These are phyloP conservation scores for Penaeus indicus DNA, from an alignment of 1,140 invertebrate species.

Conservation along the genomic window DNA sequence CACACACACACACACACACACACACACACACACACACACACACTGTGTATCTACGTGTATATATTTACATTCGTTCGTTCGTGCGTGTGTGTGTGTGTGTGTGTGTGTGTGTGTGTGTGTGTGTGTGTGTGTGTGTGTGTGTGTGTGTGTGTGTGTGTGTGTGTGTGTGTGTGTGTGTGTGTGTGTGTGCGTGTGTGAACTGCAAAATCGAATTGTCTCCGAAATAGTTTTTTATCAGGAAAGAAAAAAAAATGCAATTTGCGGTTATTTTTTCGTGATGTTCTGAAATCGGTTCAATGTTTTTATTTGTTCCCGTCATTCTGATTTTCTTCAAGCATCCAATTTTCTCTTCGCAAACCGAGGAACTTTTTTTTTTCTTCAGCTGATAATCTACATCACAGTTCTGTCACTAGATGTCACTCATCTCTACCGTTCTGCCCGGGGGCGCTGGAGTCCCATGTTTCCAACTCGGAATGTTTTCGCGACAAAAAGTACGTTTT, in stretches of 20 bases:
- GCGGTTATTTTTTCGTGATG: no score
- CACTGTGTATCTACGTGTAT: not conserved
- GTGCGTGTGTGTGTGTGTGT: constrained; percentile 16
- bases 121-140: not conserved
- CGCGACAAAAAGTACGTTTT: no score
- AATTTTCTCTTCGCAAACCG: no score
- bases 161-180: constrained; percentile 24
- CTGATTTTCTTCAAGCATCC: no score
- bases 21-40: not conserved
- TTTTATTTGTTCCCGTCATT: no score
- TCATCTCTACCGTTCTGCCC: no score
- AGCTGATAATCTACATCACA: no score
- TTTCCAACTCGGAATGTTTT: no score
- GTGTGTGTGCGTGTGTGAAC: not conserved
- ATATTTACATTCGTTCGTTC: not conserved
- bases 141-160: not conserved
- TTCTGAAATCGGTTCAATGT: no score
- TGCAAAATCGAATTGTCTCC: not conserved
- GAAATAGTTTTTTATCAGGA: not conserved
- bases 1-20: not conserved
- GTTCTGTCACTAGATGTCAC: no score
- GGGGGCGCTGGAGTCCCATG: no score
- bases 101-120: not conserved
- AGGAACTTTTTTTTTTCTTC: no score
- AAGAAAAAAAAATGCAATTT: not conserved